Evolutionary conservation across 2,797 vertebrate genomes (phyloP), one percentile per base, ranked within the genome.

Genomic region (Falco naumanni): DNA sequence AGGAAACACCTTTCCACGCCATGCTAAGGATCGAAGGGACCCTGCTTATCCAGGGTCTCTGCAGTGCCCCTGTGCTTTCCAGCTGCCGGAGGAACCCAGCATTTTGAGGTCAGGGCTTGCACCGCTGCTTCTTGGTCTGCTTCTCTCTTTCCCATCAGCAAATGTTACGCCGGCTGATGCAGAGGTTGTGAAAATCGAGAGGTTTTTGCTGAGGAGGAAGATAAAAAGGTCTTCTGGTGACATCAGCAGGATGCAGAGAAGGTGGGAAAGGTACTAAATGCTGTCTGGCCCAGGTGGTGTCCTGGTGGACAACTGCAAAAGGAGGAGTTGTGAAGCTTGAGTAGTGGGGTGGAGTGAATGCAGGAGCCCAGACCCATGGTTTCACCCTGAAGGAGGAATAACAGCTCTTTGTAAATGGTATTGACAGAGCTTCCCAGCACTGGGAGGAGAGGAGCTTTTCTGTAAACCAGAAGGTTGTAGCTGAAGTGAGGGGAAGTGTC

Each of bases 41-140:
- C 16, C 14, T n/a, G 29, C 51, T 63, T 28, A 6, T 13, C 33
- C 50, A 25, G 33, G 69, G 14, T 39, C 37, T 34, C 53, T 50
- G 39, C 5, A 2, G 6, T 33, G 24, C 63, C 48, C n/a, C 74
- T 22, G 50, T 22, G 68, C 18, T 61, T 48, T 26, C 50, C 51
- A 37, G 37, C 48, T 91, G 11, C 43, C 1, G 3, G 50, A 68
- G 37, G 9, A 69, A 69, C 45, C 45, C 45, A 19, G 45, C 1
- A 0, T 53, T 68, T n/a, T 53, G 29, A 6, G 3, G 39, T 31
- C 16, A 18, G 19, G 59, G 29, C 26, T 74, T 6, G 0, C 4
- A 6, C 34, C 0, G 5, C 70, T 34, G 43, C 76, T 21, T 37
- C 56, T 29, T 39, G 16, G 19, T 43, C 48, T 34, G 50, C 28